Percentiles rank a stretch among this genome's conserved stretches.
Conservation (phyloP, 2,797 vertebrate species). For the Diplodus sargus region DNA sequence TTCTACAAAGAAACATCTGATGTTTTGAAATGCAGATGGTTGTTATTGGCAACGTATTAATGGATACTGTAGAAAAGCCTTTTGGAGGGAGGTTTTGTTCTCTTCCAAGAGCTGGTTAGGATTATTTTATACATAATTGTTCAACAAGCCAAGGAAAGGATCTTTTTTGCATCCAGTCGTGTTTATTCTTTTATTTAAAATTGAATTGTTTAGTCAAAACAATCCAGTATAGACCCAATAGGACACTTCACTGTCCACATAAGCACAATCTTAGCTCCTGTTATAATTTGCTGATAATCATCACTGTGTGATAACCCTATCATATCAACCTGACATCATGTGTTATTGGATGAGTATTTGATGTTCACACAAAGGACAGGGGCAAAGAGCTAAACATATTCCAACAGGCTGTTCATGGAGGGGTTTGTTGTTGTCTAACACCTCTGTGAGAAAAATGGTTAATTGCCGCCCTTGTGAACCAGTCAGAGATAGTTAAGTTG, state of each 20-base stretch:
- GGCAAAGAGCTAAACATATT: conserved; percentile 42
- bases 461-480: conserved; percentile 63
- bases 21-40: conserved; percentile 72
- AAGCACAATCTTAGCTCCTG: not conserved
- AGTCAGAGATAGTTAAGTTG: conserved; percentile 61
- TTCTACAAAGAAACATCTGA: conserved; percentile 56
- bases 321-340: conserved; percentile 41
- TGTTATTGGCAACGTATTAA: conserved; percentile 61
- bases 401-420: conserved; percentile 25
- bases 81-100: conserved; percentile 23
- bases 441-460: conserved; percentile 65
- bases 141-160: conserved; percentile 4
- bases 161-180: conserved; percentile 12
- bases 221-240: not conserved
- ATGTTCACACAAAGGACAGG: conserved; percentile 23
- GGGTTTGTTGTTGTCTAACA: conserved; percentile 16
- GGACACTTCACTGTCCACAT: conserved; percentile 16
- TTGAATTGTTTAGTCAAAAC: not conserved
- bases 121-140: conserved; percentile 29
- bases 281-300: conserved; percentile 34
- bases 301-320: conserved; percentile 40
- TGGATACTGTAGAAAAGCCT: conserved; percentile 38
- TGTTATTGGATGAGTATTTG: conserved; percentile 46
- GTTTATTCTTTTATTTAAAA: conserved; percentile 11
- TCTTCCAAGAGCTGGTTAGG: conserved; percentile 16